These are phyloP conservation scores for Eulemur coronatus DNA, from an alignment of 2,797 vertebrate genomes.

Conservation along the genomic window DNA sequence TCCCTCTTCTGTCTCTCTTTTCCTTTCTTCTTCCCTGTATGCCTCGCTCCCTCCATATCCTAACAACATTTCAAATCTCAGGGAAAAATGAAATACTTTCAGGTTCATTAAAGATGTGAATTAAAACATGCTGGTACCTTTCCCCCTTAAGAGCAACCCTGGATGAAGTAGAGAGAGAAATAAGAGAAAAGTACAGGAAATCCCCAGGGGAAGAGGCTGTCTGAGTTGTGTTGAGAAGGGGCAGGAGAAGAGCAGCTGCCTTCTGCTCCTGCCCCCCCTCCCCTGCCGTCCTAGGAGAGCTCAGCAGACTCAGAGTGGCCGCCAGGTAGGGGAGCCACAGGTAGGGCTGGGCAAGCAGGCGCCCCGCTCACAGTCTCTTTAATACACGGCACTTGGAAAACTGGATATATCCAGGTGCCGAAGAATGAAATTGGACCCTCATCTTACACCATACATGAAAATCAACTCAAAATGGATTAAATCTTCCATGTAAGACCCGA, in stretches of 20 bases:
- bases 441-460: too few relatives aligned
- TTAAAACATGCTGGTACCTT: background rate
- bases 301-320: background rate
- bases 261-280: background rate
- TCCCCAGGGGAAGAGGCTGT: background rate
- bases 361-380: too few relatives aligned
- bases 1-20: background rate
- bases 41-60: background rate
- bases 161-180: background rate
- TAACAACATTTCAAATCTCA: background rate
- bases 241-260: background rate
- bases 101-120: background rate
- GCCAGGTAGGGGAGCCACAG: background rate
- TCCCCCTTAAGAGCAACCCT: background rate
- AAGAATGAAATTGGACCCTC: too few relatives aligned
- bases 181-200: background rate
- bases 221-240: background rate
- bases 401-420: too few relatives aligned
- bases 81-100: background rate
- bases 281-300: background rate
- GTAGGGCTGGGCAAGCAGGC: background rate
- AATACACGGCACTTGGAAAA: too few relatives aligned
- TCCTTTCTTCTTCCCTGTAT: background rate
- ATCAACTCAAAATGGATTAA: too few relatives aligned
- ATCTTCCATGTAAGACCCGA: too few relatives aligned